Percentiles rank a stretch among this genome's conserved stretches.
phyloP scores from a whole-genome alignment of 1,140 invertebrate species.

The Zophobas atratus region DNA sequence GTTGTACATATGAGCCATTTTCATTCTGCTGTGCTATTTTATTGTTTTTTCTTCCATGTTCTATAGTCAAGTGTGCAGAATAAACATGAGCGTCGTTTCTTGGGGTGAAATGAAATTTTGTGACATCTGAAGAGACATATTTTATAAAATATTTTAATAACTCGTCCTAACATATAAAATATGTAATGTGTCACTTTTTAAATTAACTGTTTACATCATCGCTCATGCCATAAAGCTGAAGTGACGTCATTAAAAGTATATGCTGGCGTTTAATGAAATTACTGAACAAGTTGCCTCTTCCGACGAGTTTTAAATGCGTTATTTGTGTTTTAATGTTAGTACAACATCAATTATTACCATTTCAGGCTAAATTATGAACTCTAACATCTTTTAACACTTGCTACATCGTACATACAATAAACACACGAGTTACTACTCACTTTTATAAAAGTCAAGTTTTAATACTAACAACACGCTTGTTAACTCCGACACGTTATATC shows the following conservation, averaged over 20 bases:
- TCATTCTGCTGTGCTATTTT: slow-evolving; percentile 25
- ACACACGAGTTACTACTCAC: no score
- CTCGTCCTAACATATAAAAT: not conserved
- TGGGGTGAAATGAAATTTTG: not conserved
- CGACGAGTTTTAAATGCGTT: not conserved
- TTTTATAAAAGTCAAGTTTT: no score
- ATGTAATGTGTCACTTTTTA: not conserved
- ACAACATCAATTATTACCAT: not conserved
- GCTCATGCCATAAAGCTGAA: not conserved
- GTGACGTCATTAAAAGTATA: not conserved
- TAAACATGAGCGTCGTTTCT: slow-evolving; percentile 6
- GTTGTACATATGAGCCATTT: slow-evolving; percentile 37
- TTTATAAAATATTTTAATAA: slow-evolving; percentile 7
- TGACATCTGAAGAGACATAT: not conserved
- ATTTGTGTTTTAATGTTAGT: not conserved
- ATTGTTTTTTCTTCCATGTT: slow-evolving; percentile 22
- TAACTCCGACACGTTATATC: no score
- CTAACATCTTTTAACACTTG: no score
- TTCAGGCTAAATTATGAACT: not conserved
- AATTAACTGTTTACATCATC: not conserved
- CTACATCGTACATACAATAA: no score
- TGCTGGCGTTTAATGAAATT: not conserved
- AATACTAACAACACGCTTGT: no score
- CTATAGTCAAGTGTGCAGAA: slow-evolving; percentile 15
- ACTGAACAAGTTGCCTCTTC: not conserved